Base-by-base conservation (phyloP, 2,888 invertebrate genomes). In the Sphaerophoria taeniata region DNA sequence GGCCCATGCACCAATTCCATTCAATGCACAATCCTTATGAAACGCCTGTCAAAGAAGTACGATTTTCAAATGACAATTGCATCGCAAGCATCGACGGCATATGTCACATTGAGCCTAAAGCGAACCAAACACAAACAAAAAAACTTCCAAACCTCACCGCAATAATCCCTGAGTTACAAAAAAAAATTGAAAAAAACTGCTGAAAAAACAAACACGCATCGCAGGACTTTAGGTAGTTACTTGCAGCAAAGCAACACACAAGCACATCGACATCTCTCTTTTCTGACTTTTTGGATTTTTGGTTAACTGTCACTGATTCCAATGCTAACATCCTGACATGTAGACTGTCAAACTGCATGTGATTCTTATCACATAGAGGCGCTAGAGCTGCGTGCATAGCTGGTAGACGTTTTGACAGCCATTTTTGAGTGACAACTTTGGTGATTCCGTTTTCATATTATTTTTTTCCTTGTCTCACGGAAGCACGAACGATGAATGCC, bases 51-150 rank as follows among this genome's bases (percentile, higher is more conserved):
- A 84, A 51, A 74, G 63, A 72, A 63, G 85, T 81, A 81, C 81
- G 70, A 81, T 85, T 85, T 24, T 85, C 72, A 81, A 80, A 81
- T 85, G 85, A 85, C 85, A 85, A 85, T 85, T 85, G 85, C 85
- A 85, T 81, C 73, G 81, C 73, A 85, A 85, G 76, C 72, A 85
- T 85, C 81, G 81, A 81, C 81, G 85, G 81, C 69, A 73, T 43
- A 60, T 81, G 81, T 85, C 85, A 85, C 5, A 81, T 67, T 65
- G 81, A 77, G 85, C 80, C 80, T 76, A 81, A 77, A 81, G 85
- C 77, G 49, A 33, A 65, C 53, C 67, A 75, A 47, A 67, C 36
- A 53, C 4, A 39, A 69, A 69, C 51, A 49, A 63, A 34, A 65
- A 33, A 67, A 78, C 65, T 11, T 14, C 51, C 43, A 72, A 72